These are phyloP conservation scores for Aporophyla nigra DNA, from an alignment of 2,888 invertebrate genomes.

Conservation along the genomic window DNA sequence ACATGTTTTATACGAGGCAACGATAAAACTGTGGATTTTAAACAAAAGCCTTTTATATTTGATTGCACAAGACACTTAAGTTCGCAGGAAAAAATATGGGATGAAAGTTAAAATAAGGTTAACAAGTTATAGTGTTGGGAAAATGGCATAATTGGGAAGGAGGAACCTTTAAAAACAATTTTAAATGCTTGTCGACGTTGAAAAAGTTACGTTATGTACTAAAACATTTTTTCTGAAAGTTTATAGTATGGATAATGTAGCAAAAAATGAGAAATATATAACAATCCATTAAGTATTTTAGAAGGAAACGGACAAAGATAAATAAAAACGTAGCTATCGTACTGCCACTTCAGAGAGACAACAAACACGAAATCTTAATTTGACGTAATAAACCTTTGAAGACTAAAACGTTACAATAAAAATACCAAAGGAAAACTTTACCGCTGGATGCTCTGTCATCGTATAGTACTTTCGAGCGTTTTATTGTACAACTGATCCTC, in stretches of 20 bases:
- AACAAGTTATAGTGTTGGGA: slow-evolving; percentile 52
- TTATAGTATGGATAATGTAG: background rate
- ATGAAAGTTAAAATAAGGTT: slow-evolving; percentile 61
- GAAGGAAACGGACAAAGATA: slow-evolving; percentile 15
- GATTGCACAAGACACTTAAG: slow-evolving; percentile 67
- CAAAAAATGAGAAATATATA: slow-evolving; percentile 12
- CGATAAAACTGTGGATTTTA: slow-evolving; percentile 70
- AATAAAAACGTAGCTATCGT: slow-evolving; percentile 34
- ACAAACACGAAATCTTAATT: slow-evolving; percentile 49
- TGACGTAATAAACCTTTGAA: slow-evolving; percentile 44
- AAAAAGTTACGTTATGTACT: slow-evolving; percentile 6
- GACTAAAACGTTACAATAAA: slow-evolving; percentile 58
- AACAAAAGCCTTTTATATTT: slow-evolving; percentile 71
- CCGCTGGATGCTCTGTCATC: slow-evolving; percentile 65
- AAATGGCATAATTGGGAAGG: slow-evolving; percentile 48
- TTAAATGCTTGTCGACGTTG: slow-evolving; percentile 10
- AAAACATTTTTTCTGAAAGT: background rate
- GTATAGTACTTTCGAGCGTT: slow-evolving; percentile 65
- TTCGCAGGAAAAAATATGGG: slow-evolving; percentile 55
- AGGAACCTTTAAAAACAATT: slow-evolving; percentile 24
- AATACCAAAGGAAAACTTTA: slow-evolving; percentile 58
- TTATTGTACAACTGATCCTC: slow-evolving; percentile 75
- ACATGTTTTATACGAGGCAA: slow-evolving; percentile 69
- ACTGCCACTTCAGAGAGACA: slow-evolving; percentile 29
- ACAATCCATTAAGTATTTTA: slow-evolving; percentile 3